These are phyloP conservation scores for Thereva unica DNA, from an alignment of 2,888 invertebrate genomes.

Conservation along the genomic window DNA sequence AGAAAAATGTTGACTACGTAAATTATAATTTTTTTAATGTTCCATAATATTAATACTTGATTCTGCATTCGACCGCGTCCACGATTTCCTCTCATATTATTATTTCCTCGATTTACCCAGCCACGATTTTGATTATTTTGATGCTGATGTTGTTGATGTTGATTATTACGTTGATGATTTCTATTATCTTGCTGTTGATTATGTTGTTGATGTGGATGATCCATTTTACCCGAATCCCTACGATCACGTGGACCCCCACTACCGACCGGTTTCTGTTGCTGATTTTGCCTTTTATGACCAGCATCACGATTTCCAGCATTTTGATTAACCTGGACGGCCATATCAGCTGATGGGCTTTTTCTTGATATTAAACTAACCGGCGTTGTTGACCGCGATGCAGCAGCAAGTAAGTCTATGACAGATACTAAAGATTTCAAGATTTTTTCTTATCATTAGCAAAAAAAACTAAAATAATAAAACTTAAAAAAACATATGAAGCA, in stretches of 20 bases:
- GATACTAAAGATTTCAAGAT: constrained; percentile 41
- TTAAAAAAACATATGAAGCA: not conserved
- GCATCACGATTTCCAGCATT: constrained; percentile 49
- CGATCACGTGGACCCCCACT: constrained; percentile 48
- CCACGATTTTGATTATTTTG: constrained; percentile 52
- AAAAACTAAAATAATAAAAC: constrained; percentile 16
- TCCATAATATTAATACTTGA: constrained; percentile 47
- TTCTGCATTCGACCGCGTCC: constrained; percentile 56
- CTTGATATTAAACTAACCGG: constrained; percentile 74
- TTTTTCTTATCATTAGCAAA: constrained; percentile 8
- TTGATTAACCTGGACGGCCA: constrained; percentile 72
- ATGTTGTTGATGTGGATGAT: constrained; percentile 50
- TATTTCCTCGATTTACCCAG: constrained; percentile 56
- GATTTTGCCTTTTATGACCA: constrained; percentile 48
- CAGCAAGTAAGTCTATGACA: constrained; percentile 60
- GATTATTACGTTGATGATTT: constrained; percentile 53
- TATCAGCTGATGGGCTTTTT: constrained; percentile 85
- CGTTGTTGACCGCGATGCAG: constrained; percentile 77
- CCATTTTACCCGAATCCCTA: constrained; percentile 56
- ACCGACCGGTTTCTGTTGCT: constrained; percentile 48
- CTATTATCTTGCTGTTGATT: constrained; percentile 53
- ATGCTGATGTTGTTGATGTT: constrained; percentile 54
- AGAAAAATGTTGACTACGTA: not conserved
- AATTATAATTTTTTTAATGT: not conserved
- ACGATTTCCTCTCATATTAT: constrained; percentile 56